Percentiles rank a stretch among this genome's conserved stretches.
Conservation (phyloP, 2,888 invertebrate species). For the Mesodorylaimus sp. region DNA sequence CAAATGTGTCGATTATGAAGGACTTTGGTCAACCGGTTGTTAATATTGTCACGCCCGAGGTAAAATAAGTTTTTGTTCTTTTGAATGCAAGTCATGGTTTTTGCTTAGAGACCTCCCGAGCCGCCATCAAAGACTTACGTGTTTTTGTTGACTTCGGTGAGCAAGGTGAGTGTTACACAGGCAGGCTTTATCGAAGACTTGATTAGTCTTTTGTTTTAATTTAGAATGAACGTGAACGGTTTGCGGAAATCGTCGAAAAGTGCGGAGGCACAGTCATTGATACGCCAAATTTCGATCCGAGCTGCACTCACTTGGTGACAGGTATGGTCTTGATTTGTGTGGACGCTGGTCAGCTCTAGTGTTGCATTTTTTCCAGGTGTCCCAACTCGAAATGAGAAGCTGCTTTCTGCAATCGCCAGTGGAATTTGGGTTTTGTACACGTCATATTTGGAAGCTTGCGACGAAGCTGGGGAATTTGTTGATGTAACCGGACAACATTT, state of each 20-base stretch:
- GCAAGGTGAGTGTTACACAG: too few relatives aligned
- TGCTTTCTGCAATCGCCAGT: constrained; percentile 2
- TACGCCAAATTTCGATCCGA: background rate
- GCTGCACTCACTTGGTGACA: background rate
- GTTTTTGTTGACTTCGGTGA: too few relatives aligned
- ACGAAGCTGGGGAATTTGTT: background rate
- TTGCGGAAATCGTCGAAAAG: background rate
- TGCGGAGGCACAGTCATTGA: background rate
- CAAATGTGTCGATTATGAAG: too few relatives aligned
- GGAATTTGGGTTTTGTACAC: constrained; percentile 6
- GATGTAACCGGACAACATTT: too few relatives aligned
- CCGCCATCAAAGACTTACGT: too few relatives aligned
- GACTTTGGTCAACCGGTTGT: too few relatives aligned
- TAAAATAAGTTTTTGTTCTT: too few relatives aligned
- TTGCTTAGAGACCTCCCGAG: too few relatives aligned
- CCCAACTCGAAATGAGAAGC: constrained; percentile 6
- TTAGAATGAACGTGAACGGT: background rate
- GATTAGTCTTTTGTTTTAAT: background rate
- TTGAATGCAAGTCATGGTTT: too few relatives aligned
- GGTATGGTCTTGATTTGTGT: background rate
- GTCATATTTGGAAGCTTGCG: constrained; percentile 2
- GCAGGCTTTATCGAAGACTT: too few relatives aligned
- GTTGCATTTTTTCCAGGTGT: background rate
- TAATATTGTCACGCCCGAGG: too few relatives aligned
- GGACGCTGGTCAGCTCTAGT: too few relatives aligned